A percentile compares a stretch with the other conserved stretches of the same genome.
Evolutionary conservation across 2,888 invertebrate species (phyloP).

Genomic region (Agrotis exclamationis): DNA sequence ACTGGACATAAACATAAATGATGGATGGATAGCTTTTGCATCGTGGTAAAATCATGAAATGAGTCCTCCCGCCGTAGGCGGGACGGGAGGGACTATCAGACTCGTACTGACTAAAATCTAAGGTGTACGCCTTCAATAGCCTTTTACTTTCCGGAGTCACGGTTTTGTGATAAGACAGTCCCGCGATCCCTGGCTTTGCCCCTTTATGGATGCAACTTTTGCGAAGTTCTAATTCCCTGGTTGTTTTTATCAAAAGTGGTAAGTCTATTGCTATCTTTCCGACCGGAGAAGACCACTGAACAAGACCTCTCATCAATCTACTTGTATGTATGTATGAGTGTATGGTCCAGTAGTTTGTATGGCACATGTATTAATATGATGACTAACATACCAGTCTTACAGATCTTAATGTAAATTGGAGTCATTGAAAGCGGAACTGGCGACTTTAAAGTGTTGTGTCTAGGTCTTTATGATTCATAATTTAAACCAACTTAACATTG

Average conservation of each 20-base stretch:
- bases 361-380: conserved; percentile 43
- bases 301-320: not conserved
- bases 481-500: conserved; percentile 11
- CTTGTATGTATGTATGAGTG: conserved; percentile 6
- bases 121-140: no score
- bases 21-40: no score
- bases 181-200: no score
- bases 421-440: conserved; percentile 80
- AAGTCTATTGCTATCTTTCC: not conserved
- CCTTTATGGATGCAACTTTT: no score
- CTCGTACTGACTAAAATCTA: no score
- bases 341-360: conserved; percentile 38
- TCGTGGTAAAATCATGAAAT: no score
- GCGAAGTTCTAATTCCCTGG: no score
- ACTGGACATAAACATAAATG: no score
- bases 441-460: conserved; percentile 72
- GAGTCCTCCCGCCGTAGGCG: no score
- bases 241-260: not conserved
- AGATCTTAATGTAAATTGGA: conserved; percentile 74
- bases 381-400: conserved; percentile 57
- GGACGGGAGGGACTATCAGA: no score
- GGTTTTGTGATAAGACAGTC: no score
- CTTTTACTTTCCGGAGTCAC: no score
- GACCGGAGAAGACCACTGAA: not conserved
- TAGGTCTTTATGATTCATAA: conserved; percentile 58